Evolutionary conservation across 2,113 vertebrate genomes (phyloP).

Genomic region (Agelaius phoeniceus): DNA sequence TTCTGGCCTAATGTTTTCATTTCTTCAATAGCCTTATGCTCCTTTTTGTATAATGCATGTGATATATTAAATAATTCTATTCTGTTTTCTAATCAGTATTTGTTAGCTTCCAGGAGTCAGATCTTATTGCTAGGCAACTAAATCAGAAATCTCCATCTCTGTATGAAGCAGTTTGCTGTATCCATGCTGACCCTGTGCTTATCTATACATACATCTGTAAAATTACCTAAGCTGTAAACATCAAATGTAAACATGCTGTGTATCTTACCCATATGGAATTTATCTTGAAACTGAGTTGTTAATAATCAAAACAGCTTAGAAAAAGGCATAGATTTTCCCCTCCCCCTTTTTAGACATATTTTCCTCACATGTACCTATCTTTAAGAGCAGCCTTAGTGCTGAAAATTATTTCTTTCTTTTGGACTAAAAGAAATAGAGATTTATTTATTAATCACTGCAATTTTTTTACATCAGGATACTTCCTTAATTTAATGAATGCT

Average conservation of each 20-base stretch:
- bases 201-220: not conserved
- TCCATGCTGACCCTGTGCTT: not conserved
- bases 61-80: conserved; percentile 10
- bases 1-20: not conserved
- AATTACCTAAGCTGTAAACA: not conserved
- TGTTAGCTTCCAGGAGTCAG: conserved; percentile 22
- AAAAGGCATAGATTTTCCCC: not conserved
- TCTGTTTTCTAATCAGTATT: conserved; percentile 1
- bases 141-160: conserved; percentile 20
- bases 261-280: conserved; percentile 26
- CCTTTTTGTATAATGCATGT: not conserved
- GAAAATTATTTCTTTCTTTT: not conserved
- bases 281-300: conserved; percentile 33
- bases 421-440: not conserved
- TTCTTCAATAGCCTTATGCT: not conserved
- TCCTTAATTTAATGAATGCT: not conserved
- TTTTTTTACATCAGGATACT: not conserved
- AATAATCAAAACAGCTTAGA: conserved; percentile 13
- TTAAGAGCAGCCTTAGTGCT: not conserved
- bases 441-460: not conserved
- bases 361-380: not conserved
- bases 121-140: conserved; percentile 64
- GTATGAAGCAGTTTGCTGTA: not conserved
- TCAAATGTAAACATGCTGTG: not conserved
- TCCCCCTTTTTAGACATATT: not conserved